phyloP scores from a whole-genome alignment of 1,140 invertebrate genomes.

The Scylla paramamosain region DNA sequence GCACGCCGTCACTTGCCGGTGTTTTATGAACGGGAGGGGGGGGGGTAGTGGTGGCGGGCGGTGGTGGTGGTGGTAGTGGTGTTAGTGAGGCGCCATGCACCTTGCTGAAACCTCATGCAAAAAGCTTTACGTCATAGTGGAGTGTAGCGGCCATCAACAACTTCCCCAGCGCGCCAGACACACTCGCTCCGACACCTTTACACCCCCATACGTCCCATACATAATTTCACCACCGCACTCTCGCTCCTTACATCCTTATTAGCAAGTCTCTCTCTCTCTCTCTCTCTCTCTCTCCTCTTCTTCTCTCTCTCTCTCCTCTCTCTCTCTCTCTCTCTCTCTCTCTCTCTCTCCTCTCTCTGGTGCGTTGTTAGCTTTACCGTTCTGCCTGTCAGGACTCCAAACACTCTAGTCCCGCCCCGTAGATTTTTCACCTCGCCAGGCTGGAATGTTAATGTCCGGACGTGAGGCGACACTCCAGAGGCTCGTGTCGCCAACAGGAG shows the following conservation, averaged over 20 bases:
- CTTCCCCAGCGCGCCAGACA: not conserved
- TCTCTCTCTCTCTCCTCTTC: not conserved
- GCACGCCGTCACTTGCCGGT: not conserved
- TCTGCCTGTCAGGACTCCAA: conserved; percentile 31
- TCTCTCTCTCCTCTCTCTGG: not conserved
- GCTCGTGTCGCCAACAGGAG: not conserved
- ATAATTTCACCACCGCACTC: not conserved
- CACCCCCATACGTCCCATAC: not conserved
- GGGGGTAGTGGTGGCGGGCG: not conserved
- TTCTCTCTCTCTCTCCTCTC: not conserved
- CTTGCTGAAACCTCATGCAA: not conserved
- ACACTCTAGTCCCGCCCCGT: not conserved
- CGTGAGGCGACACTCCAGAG: conserved; percentile 16
- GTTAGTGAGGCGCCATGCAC: not conserved
- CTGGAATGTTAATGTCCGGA: conserved; percentile 38
- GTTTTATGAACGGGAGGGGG: not conserved
- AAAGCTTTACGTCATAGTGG: not conserved
- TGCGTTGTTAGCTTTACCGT: conserved; percentile 38
- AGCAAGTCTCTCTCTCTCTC: conserved; percentile 24
- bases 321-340: not conserved
- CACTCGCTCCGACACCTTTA: not conserved
- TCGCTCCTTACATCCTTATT: not conserved
- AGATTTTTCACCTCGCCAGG: conserved; percentile 40
- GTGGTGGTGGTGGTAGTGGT: not conserved
- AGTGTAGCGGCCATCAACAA: not conserved